phyloP scores from a whole-genome alignment of 1,140 invertebrate genomes.

The Octopus sinensis region DNA sequence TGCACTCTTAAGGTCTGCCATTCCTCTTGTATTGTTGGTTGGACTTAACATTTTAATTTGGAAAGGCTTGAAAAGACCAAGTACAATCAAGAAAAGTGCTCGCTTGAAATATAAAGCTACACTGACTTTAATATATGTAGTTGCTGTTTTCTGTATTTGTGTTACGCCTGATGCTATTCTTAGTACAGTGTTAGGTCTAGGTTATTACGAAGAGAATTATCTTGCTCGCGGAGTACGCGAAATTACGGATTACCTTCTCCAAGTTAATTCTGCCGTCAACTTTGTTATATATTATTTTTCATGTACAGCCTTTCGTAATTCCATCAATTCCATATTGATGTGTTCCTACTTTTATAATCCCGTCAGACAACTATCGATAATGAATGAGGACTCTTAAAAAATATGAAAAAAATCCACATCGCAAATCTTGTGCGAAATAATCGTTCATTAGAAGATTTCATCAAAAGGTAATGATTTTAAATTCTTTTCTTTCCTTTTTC shows the following conservation, averaged over 20 bases:
- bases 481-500: no score
- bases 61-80: slow-evolving; percentile 60
- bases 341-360: background rate
- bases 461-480: no score
- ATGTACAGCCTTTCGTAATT: slow-evolving; percentile 67
- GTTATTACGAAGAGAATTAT: slow-evolving; percentile 41
- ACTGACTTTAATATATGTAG: slow-evolving; percentile 70
- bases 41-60: slow-evolving; percentile 66
- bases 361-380: background rate
- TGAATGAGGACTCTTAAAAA: background rate
- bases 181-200: slow-evolving; percentile 50
- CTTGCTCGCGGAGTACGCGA: slow-evolving; percentile 64
- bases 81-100: slow-evolving; percentile 9
- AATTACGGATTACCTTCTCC: slow-evolving; percentile 70
- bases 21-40: slow-evolving; percentile 52
- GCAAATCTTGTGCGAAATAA: no score
- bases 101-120: slow-evolving; percentile 62
- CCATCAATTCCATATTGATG: background rate
- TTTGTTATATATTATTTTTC: slow-evolving; percentile 74
- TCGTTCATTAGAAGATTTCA: no score
- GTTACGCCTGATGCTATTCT: slow-evolving; percentile 68
- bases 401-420: no score
- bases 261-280: slow-evolving; percentile 69
- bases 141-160: slow-evolving; percentile 71
- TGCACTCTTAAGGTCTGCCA: slow-evolving; percentile 64